Conservation (phyloP, 2,888 invertebrate species). For the Cantharis nigra region DNA sequence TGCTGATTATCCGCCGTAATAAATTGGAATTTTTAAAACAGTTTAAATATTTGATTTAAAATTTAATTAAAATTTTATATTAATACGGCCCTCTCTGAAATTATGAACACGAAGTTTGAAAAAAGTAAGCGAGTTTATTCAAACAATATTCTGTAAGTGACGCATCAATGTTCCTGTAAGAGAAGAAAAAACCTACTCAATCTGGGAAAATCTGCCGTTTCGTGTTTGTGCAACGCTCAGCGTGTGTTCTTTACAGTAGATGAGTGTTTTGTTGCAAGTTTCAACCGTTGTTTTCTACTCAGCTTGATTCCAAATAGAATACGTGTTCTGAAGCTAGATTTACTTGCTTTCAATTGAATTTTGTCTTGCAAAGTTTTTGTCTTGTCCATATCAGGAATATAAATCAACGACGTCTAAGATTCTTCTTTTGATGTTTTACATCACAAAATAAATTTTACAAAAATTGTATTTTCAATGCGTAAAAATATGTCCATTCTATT, state of each 20-base stretch:
- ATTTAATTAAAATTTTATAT: background rate
- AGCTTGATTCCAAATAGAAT: slow-evolving; percentile 41
- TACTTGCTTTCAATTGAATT: slow-evolving; percentile 28
- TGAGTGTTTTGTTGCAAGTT: slow-evolving; percentile 40
- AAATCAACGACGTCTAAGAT: slow-evolving; percentile 3
- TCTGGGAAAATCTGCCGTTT: slow-evolving; percentile 18
- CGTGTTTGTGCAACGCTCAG: slow-evolving; percentile 25
- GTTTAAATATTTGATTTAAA: background rate
- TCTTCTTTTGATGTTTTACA: background rate
- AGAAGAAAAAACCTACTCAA: slow-evolving; percentile 17
- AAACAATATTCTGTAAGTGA: slow-evolving; percentile 21
- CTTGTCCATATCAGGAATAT: slow-evolving; percentile 16
- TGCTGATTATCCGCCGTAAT: background rate
- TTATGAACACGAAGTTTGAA: background rate
- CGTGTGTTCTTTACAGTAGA: slow-evolving; percentile 28
- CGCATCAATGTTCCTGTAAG: slow-evolving; percentile 3
- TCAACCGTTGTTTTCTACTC: slow-evolving; percentile 39
- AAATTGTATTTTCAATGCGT: background rate
- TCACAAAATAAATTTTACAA: background rate
- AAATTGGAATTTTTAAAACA: background rate
- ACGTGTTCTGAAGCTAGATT: slow-evolving; percentile 43
- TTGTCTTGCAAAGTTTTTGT: slow-evolving; percentile 35
- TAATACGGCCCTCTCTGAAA: background rate
- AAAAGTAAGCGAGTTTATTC: background rate
- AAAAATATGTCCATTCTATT: background rate